Conservation (phyloP, 2,797 vertebrate genomes). For the Rhinoraja longicauda region DNA sequence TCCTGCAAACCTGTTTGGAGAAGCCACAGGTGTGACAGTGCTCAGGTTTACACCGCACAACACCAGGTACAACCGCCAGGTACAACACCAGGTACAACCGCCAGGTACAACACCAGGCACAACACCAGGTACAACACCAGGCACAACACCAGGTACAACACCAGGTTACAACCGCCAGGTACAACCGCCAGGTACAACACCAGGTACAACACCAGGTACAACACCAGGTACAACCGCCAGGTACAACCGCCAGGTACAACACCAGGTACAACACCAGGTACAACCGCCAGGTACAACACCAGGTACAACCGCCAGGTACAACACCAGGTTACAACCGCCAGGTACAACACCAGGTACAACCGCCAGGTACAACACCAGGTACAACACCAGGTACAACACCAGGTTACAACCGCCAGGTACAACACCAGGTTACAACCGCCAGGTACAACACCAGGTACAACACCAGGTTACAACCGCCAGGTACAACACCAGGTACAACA, state of each 20-base stretch:
- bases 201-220: too few relatives aligned
- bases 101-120: background rate
- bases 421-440: background rate
- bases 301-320: background rate
- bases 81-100: background rate
- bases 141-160: too few relatives aligned
- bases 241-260: too few relatives aligned
- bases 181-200: background rate
- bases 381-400: too few relatives aligned
- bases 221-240: background rate
- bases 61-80: background rate
- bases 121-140: background rate
- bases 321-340: too few relatives aligned
- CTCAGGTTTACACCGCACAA: background rate
- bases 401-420: background rate
- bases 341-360: background rate
- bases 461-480: background rate
- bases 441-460: background rate
- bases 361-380: too few relatives aligned
- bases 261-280: background rate
- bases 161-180: too few relatives aligned
- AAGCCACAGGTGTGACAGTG: background rate
- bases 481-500: too few relatives aligned
- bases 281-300: background rate
- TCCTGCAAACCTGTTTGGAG: slow-evolving; percentile 52